phyloP scores from a whole-genome alignment of 2,888 invertebrate species.

The Sinhomidia bicolor region DNA sequence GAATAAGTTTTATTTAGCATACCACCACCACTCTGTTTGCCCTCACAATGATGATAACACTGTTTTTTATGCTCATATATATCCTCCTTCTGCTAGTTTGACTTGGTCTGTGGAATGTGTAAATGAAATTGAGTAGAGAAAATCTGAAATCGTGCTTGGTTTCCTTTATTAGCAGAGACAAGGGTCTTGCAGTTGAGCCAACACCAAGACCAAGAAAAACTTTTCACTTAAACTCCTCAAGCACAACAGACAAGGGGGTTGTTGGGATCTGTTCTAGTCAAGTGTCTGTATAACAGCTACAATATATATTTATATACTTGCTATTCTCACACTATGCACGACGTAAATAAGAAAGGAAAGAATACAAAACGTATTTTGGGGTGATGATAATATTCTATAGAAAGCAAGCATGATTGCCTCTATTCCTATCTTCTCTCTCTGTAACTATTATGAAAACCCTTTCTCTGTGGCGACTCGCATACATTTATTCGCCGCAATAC shows the following conservation, averaged over 20 bases:
- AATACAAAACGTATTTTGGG: slow-evolving; percentile 19
- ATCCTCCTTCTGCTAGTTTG: slow-evolving; percentile 21
- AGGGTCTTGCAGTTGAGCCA: slow-evolving; percentile 30
- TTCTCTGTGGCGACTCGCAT: background rate
- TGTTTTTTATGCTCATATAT: background rate
- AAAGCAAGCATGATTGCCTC: slow-evolving; percentile 54
- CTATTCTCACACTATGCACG: background rate
- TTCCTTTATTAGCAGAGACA: slow-evolving; percentile 56
- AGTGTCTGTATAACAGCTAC: background rate
- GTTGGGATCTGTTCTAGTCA: background rate
- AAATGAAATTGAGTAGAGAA: slow-evolving; percentile 68
- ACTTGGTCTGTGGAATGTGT: slow-evolving; percentile 30
- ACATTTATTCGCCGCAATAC: background rate
- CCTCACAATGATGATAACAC: background rate
- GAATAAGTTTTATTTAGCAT: background rate
- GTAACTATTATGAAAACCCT: slow-evolving; percentile 2
- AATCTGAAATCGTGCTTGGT: slow-evolving; percentile 65
- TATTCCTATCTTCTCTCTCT: slow-evolving; percentile 52
- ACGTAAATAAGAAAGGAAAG: background rate
- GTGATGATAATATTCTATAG: slow-evolving; percentile 2
- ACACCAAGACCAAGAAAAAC: slow-evolving; percentile 1
- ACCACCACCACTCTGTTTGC: background rate
- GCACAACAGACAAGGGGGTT: slow-evolving; percentile 30
- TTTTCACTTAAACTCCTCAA: slow-evolving; percentile 37
- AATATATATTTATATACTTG: background rate